These are phyloP conservation scores for Lacanobia wlatinum DNA, from an alignment of 2,888 invertebrate genomes.

Conservation along the genomic window DNA sequence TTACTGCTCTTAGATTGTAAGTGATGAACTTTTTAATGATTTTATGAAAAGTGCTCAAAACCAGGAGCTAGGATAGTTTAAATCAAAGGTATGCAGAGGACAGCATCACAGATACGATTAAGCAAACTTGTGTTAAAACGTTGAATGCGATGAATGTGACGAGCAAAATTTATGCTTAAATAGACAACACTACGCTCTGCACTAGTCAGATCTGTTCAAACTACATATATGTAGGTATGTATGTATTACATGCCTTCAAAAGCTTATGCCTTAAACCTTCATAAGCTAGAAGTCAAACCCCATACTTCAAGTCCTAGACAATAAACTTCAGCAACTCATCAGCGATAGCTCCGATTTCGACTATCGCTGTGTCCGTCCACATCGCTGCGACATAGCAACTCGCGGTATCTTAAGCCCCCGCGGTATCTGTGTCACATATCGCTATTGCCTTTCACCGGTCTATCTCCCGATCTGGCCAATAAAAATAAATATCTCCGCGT, in stretches of 20 bases:
- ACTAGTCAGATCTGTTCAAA: too few species aligned
- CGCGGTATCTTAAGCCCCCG: slow-evolving; percentile 27
- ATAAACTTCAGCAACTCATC: not conserved
- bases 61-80: not conserved
- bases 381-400: slow-evolving; percentile 6
- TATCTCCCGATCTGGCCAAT: slow-evolving; percentile 68
- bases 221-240: too few species aligned
- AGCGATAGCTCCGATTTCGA: slow-evolving; percentile 3
- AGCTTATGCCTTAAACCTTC: not conserved
- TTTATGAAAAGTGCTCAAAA: not conserved
- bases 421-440: slow-evolving; percentile 60
- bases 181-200: not conserved
- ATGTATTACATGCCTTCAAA: not conserved
- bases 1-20: slow-evolving; percentile 28
- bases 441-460: slow-evolving; percentile 67
- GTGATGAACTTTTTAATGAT: slow-evolving; percentile 5
- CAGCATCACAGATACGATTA: too few species aligned
- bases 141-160: not conserved
- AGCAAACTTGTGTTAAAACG: not conserved
- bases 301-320: not conserved
- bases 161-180: too few species aligned
- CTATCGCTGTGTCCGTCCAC: slow-evolving; percentile 1
- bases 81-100: not conserved
- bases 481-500: slow-evolving; percentile 74
- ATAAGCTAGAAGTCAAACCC: not conserved